phyloP scores from a whole-genome alignment of 2,113 vertebrate species.

The Microtus richardsoni region DNA sequence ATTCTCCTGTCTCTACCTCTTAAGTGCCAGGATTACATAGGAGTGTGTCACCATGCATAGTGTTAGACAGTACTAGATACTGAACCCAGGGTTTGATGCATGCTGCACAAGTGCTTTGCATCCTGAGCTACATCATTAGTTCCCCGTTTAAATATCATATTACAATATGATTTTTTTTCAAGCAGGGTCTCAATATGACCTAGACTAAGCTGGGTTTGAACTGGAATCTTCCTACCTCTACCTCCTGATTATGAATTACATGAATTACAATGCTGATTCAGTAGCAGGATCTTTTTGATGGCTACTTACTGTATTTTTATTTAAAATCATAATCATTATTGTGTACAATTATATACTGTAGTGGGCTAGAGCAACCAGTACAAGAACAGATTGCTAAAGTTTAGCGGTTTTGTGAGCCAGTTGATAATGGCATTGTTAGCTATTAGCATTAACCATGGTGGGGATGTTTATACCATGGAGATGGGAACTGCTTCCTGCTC shows the following conservation, averaged over 20 bases:
- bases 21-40: not conserved
- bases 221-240: not conserved
- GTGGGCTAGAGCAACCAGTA: not conserved
- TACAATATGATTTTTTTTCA: not conserved
- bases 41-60: not conserved
- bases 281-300: slow-evolving; percentile 13
- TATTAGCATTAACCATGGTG: slow-evolving; percentile 31
- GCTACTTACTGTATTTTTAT: slow-evolving; percentile 39
- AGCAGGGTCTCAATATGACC: not conserved
- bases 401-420: slow-evolving; percentile 31
- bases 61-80: not conserved
- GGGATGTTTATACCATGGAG: slow-evolving; percentile 17
- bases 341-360: not conserved
- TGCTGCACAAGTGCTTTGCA: not conserved
- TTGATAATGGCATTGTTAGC: slow-evolving; percentile 38
- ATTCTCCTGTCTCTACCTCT: not conserved
- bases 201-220: not conserved
- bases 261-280: not conserved
- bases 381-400: not conserved
- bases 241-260: not conserved
- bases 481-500: not conserved
- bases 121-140: not conserved
- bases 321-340: slow-evolving; percentile 26
- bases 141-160: not conserved
- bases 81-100: not conserved